Percentiles rank a stretch among this genome's conserved stretches.
phyloP scores from a whole-genome alignment of 2,797 vertebrate species.

The Alcedo atthis region DNA sequence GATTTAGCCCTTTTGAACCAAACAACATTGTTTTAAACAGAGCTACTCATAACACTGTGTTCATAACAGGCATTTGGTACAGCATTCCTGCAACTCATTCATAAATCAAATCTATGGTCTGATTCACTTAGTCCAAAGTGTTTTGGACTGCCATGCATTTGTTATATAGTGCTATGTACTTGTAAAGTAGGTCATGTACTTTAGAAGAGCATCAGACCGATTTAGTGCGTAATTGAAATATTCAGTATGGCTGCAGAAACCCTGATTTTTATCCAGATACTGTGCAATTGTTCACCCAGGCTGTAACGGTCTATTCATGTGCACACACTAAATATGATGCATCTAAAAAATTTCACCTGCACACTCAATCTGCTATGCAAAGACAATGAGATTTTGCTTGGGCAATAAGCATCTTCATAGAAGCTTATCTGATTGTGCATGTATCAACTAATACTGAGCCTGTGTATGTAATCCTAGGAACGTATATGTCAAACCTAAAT shows the following conservation, averaged over 20 bases:
- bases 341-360: background rate
- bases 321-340: background rate
- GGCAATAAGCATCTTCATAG: background rate
- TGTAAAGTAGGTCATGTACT: background rate
- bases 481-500: background rate
- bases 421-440: background rate
- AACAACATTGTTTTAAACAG: background rate
- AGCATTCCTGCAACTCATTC: background rate
- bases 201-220: background rate
- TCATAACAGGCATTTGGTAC: background rate
- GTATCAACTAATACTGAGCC: background rate
- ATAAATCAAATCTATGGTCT: background rate
- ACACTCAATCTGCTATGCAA: background rate
- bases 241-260: background rate
- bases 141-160: background rate
- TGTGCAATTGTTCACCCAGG: background rate
- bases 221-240: background rate
- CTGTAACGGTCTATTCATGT: background rate
- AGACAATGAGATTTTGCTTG: accelerated
- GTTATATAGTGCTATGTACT: background rate
- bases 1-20: background rate
- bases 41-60: background rate
- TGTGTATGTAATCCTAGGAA: background rate
- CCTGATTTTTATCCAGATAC: background rate
- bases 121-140: background rate